Percentiles rank a stretch among this genome's conserved stretches.
These are phyloP conservation scores for Gallinago nigripennis DNA, from an alignment of 2,797 vertebrate species.

Conservation along the genomic window DNA sequence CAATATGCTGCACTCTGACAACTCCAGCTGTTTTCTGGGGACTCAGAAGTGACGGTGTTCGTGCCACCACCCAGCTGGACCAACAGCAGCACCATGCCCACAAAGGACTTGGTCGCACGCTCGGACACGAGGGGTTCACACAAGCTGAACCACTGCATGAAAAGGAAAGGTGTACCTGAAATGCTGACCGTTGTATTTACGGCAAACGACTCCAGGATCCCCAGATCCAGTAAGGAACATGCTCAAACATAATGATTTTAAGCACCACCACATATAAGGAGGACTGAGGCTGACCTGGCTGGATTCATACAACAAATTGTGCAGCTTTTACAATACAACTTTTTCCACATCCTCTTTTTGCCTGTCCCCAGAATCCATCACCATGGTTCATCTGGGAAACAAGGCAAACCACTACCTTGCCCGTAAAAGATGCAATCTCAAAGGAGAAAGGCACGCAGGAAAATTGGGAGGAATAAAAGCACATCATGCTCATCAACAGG, in stretches of 20 bases:
- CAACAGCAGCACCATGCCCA: neutral
- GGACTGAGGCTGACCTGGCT: neutral
- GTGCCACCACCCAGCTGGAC: neutral
- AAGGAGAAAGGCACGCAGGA: neutral
- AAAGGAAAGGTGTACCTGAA: neutral
- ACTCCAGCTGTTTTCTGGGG: neutral
- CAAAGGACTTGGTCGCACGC: neutral
- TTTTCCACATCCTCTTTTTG: neutral
- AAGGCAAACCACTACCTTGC: neutral
- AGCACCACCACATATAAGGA: neutral
- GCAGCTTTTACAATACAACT: neutral
- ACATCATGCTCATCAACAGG: neutral
- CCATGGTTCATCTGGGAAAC: accelerated
- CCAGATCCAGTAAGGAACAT: neutral
- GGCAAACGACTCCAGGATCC: neutral
- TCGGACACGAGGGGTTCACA: neutral
- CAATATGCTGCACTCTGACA: neutral
- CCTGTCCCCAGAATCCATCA: neutral
- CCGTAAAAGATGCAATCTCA: neutral
- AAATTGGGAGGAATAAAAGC: neutral
- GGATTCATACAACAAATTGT: neutral
- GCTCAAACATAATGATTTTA: neutral
- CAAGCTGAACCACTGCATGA: neutral
- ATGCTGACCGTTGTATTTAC: neutral
- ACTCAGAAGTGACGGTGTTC: neutral